Base-by-base conservation (phyloP, 2,113 vertebrate genomes). In the Panthera leo region DNA sequence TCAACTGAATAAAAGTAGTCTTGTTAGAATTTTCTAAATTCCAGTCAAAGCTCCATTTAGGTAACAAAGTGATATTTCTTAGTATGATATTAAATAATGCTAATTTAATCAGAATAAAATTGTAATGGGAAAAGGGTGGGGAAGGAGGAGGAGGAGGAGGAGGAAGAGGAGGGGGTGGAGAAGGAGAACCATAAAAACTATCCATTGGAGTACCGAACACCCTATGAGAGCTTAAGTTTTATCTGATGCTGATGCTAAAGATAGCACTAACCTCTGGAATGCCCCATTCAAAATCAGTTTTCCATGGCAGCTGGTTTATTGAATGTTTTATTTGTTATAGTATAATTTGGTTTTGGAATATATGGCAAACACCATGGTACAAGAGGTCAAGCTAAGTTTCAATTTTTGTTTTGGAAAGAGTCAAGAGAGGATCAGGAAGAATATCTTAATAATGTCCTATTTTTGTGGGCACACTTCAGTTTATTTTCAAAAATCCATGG, bases 281-380 rank as follows among this genome's bases (percentile, higher is more conserved):
- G 91, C 21, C 68, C 89, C 94, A 97, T 97, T 97, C 85, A 75
- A 97, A 97, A 95, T 97, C 95, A 94, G 94, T 97, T 98, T 97
- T 98, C 82, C 96, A 98, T 71, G 96, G 95, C 78, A 83, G 91
- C 94, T 91, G 36, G 82, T 96, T 95, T 31, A 95, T 9, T 95
- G 70, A 96, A 96, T 80, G 58, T 78, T 94, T 94, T 76, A 89
- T 80, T 95, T 95, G 90, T 61, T 68, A 89, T 96, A 97, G 92
- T 94, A 14, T 85, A 90, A 97, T 97, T 97, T 97, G 48, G 53
- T 65, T 95, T 86, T 94, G 91, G 76, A 92, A 85, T 95, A 96
- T 82, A 91, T 70, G 78, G 95, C 51, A 95, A 92, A 85, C 67
- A 95, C 45, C 36, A 94, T 51, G 55, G 67, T 89, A 89, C 71